Percentiles rank a stretch among this genome's conserved stretches.
phyloP scores from a whole-genome alignment of 2,113 vertebrate species.

The Nanorana parkeri region DNA sequence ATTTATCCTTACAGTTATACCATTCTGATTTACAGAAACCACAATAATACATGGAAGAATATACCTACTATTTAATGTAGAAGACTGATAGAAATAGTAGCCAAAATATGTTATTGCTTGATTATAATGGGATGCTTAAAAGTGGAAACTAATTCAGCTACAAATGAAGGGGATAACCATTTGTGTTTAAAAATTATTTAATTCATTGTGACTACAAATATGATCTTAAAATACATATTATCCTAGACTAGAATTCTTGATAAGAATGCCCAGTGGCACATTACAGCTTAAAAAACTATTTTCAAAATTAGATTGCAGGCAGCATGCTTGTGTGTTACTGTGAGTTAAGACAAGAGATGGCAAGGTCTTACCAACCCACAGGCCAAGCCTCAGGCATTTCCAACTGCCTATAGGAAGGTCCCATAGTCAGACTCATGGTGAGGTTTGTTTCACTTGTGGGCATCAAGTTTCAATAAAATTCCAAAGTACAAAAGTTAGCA shows the following conservation, averaged over 20 bases:
- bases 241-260: conserved; percentile 23
- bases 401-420: conserved; percentile 30
- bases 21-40: too few species aligned
- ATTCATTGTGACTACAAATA: conserved; percentile 30
- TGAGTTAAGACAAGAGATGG: conserved; percentile 8
- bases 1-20: too few species aligned
- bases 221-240: conserved; percentile 28
- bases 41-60: too few species aligned
- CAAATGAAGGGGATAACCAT: conserved; percentile 6
- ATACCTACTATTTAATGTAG: neutral
- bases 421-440: neutral
- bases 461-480: conserved; percentile 1
- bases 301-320: conserved; percentile 23
- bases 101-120: neutral
- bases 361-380: conserved; percentile 40
- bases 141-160: neutral
- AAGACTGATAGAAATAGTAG: neutral
- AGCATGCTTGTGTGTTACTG: neutral
- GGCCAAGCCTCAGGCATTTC: conserved; percentile 49
- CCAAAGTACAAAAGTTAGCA: conserved; percentile 13
- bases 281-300: conserved; percentile 27
- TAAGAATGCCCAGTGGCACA: conserved; percentile 39
- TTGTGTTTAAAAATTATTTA: conserved; percentile 4
- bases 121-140: neutral
- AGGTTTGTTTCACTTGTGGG: conserved; percentile 22